Base-by-base conservation (phyloP, 1,140 invertebrate genomes). In the Drosophila ficusphila region DNA sequence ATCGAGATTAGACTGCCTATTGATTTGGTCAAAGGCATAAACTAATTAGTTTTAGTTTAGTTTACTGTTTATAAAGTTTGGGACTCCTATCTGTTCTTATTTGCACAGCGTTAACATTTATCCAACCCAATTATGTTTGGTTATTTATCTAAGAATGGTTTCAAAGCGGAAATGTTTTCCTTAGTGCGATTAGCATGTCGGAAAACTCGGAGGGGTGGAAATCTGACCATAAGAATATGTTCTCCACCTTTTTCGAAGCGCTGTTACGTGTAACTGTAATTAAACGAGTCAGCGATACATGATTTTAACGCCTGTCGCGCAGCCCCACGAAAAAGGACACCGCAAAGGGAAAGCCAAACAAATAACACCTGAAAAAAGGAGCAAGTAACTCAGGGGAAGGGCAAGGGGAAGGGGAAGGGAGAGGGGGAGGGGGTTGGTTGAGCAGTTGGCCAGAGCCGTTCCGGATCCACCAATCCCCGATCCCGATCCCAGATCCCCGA, bases 261-360 rank as follows among this genome's bases (percentile, higher is more conserved):
- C 62, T 83, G 70, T 83, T 79, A 79, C 65, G 79, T 86, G 79
- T 86, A 76, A 86, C 76, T 76, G 77, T 86, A 85, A 85, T 85
- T 86, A 81, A 86, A 85, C 67, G 82, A 85, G 81, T 85, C 81
- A 85, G 81, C 81, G 81, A 86, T 85, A 85, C 76, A 85, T 85
- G 81, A 86, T 85, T 85, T 85, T 86, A 86, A 85, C 81, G 82
- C 81, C 76, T 85, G 81, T 85, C 81, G 71, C 39, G 64, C 61
- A 78, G 74, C 62, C 79, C 44, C 54, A 52, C 14, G 38, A 34
- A 33, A 57, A 21, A 21, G 74, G 49, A 51, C 54, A 25, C 14
- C 11, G 29, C 8, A 71, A 16, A 57, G 53, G 23, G 18, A 65
- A 61, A 81, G 67, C 76, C 52, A 72, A 54, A 47, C 42, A 58